Evolutionary conservation across 2,888 invertebrate genomes (phyloP).

Genomic region (Parnassius glacialis): DNA sequence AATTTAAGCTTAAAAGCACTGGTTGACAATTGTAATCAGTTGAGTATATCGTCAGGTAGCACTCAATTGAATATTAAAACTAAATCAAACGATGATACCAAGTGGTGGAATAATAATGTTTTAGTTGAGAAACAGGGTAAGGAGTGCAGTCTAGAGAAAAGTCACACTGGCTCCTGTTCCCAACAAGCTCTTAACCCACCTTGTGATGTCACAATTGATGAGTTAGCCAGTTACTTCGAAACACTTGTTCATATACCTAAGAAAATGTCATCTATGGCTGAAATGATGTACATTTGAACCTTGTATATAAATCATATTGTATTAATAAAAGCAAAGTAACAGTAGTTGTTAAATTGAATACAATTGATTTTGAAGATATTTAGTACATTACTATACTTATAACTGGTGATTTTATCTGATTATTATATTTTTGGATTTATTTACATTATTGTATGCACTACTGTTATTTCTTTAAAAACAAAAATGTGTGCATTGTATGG

Average conservation of each 20-base stretch:
- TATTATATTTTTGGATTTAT: too few relatives aligned
- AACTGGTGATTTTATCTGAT: too few relatives aligned
- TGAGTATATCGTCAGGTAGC: conserved; percentile 58
- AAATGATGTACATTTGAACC: conserved; percentile 98
- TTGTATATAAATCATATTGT: neutral
- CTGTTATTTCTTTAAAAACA: too few relatives aligned
- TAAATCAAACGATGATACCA: conserved; percentile 42
- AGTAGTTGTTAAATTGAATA: conserved; percentile 8
- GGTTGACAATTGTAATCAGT: conserved; percentile 69
- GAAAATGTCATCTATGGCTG: conserved; percentile 98
- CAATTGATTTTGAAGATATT: neutral
- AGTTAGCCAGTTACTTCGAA: conserved; percentile 97
- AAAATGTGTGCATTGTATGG: too few relatives aligned
- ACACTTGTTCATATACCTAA: conserved; percentile 97
- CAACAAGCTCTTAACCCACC: conserved; percentile 88
- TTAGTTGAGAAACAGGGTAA: conserved; percentile 40
- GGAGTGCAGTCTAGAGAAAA: conserved; percentile 47
- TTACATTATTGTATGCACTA: too few relatives aligned
- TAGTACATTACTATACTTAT: neutral
- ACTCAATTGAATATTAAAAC: conserved; percentile 31
- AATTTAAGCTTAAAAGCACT: conserved; percentile 61
- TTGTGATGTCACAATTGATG: conserved; percentile 95
- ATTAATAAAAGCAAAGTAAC: neutral
- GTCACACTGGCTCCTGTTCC: conserved; percentile 83
- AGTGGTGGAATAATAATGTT: conserved; percentile 60